These are phyloP conservation scores for Drosophila setifemur DNA, from an alignment of 1,140 invertebrate species.

Conservation along the genomic window DNA sequence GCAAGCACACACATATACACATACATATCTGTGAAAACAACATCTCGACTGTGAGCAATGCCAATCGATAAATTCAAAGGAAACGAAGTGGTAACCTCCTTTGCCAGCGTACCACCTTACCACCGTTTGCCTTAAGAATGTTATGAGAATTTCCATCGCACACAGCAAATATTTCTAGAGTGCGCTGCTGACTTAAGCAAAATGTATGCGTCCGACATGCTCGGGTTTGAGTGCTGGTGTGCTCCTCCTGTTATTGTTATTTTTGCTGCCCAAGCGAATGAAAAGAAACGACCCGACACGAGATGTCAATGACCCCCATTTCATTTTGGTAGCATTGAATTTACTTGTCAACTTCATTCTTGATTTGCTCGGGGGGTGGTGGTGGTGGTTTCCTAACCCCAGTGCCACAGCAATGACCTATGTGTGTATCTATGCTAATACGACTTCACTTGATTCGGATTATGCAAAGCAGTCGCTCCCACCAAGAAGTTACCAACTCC, in stretches of 20 bases:
- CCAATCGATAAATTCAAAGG: conserved; percentile 68
- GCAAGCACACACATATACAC: neutral
- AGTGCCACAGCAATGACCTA: conserved; percentile 3
- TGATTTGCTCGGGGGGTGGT: conserved; percentile 23
- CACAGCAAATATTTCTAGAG: conserved; percentile 14
- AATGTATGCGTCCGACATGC: conserved; percentile 23
- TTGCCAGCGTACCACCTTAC: neutral
- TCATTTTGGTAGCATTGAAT: conserved; percentile 20
- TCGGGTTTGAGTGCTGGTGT: neutral
- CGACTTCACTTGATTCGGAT: conserved; percentile 25
- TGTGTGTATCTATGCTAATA: conserved; percentile 17
- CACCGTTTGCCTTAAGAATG: neutral
- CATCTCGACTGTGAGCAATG: conserved; percentile 16
- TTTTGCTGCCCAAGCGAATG: conserved; percentile 11
- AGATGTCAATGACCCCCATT: conserved; percentile 58
- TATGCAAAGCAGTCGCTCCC: conserved; percentile 13
- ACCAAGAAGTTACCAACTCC: conserved; percentile 5
- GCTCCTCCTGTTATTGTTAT: conserved; percentile 8
- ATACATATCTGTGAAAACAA: neutral
- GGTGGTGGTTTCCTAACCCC: neutral
- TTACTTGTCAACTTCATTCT: conserved; percentile 26
- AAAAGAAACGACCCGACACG: neutral
- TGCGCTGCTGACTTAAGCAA: conserved; percentile 57
- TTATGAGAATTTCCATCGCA: conserved; percentile 2
- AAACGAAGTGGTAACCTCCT: conserved; percentile 21